Evolutionary conservation across 2,113 vertebrate genomes (phyloP), one percentile per base, ranked within the genome.

Genomic region (Callipepla californica): DNA sequence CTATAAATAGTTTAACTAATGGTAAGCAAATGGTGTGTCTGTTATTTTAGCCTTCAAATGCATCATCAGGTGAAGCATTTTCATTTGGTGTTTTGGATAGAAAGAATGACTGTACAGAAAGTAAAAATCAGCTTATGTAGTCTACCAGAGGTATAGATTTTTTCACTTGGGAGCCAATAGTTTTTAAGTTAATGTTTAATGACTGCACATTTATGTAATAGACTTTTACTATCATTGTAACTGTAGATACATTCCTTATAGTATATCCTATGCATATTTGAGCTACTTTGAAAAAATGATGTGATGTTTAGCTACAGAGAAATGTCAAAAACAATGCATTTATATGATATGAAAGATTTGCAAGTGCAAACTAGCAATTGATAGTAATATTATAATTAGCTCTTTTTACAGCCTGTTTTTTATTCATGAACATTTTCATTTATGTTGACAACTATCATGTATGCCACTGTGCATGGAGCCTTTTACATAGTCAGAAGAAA

Each of bases 331-430:
- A 96, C 95, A 96, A 94, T 96, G 91, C 93, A 75, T 95, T 95
- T 95, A 75, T 96, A 67, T 75, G 84, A 93, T 96, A 91, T 67
- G 81, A 87, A 95, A 92, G 89, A 96, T 95, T 92, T 94, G 82
- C 79, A 95, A 94, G 91, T 1, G 1, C 73, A 90, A 96, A 94
- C 91, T 90, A 93, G 91, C 94, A 94, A 87, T 91, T 96, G 95
- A 96, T 95, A 96, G 79, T 91, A 94, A 96, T 96, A 96, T 96
- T 96, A 75, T 96, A 96, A 96, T 96, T 96, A 96, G 91, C 93
- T 96, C 94, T 95, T 95, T 96, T 67, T 94, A 85, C 87, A 92
- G 87, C 85, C 85, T 94, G 87, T 17, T 94, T 96, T 95, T 92
- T 95, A 96, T 96, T 95, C 95, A 96, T 95, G 94, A 96, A 94